Base-by-base conservation (phyloP, 1,140 invertebrate genomes). In the Aphaenogaster ashmeadi region DNA sequence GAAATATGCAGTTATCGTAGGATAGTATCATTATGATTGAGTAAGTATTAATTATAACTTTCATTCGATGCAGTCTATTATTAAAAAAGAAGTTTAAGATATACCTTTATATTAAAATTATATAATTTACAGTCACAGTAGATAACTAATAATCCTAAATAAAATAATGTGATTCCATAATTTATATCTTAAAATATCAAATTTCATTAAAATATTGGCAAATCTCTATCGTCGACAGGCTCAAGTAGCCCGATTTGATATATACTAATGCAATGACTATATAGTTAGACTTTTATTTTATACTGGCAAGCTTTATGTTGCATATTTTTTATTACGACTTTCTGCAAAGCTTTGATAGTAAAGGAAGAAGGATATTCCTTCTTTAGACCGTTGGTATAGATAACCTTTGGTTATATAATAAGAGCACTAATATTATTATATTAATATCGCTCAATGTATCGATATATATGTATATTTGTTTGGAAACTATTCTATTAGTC, bases 401-500 rank as follows among this genome's bases (percentile, higher is more conserved):
- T 80, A 90, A 88, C 90, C 91, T 93, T 94, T 94, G 89, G 89
- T 91, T 93, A 90, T 67, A 89, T 88, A 88, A 91, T 62, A 64
- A 92, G 81, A 91, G 91, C 69, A 89, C 88, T 92, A 92, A 91
- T 90, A 89, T 83, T 86, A 91, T 85, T 89, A 92, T 50, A 47
- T 86, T 89, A 79, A 89, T 93, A 91, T 89, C 86, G 88, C 83
- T 87, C 60, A 87, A 56, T 88, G 75, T 87, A 69, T 90, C 66
- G 62, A 89, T 84, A 89, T 74, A 87, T 87, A 89, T 88, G 60
- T 81, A 66, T 80, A 72, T 74, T 66, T 79, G 52, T 77, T 85
- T 79, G 64, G 56, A 88, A 91, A 89, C 88, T 94, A 94, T 58
- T 88, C 90, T 93, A 94, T 87, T 91, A 94, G 93, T 95, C 92